Evolutionary conservation across 1,140 invertebrate species (phyloP).

Genomic region (honey bee (Apis mellifera)): Amel_HAv3.1 CM009933.2:7333001-7333500

Average conservation of each 20-base stretch:
- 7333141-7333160: no score
- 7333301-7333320: no score
- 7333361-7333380: no score
- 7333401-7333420: neutral
- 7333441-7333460: neutral
- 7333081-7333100: neutral
- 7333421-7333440: neutral
- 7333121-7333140: neutral
- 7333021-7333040: slow-evolving; percentile 60
- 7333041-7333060: slow-evolving; percentile 22
- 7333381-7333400: neutral
- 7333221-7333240: no score
- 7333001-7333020: slow-evolving; percentile 55
- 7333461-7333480: neutral
- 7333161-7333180: no score
- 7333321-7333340: no score
- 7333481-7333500: neutral
- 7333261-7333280: no score
- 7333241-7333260: no score
- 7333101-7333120: neutral
- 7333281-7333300: no score
- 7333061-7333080: slow-evolving; percentile 40
- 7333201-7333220: no score
- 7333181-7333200: no score
- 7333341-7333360: no score